A percentile compares a stretch with the other conserved stretches of the same genome.
Conservation (phyloP, 2,888 invertebrate genomes). For the Sesamia inferens region DNA sequence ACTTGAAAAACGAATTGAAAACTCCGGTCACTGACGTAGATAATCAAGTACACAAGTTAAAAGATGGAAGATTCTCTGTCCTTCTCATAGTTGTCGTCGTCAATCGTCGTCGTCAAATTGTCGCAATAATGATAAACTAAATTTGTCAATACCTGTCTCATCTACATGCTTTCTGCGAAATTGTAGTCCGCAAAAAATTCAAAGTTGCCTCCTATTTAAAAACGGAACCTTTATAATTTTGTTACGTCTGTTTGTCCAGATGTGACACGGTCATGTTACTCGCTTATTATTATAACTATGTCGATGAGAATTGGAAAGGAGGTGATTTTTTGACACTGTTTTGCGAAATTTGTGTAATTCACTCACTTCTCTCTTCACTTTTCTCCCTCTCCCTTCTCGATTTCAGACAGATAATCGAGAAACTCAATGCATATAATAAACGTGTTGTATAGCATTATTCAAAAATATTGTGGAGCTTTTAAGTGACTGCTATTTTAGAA, state of each 20-base stretch:
- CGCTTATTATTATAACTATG: not conserved
- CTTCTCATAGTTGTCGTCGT: no score
- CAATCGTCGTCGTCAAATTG: no score
- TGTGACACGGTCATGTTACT: not conserved
- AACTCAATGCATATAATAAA: not conserved
- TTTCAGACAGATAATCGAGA: not conserved
- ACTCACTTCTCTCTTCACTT: no score
- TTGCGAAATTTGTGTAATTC: no score
- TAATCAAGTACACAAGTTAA: no score
- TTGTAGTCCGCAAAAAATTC: slow-evolving; percentile 18
- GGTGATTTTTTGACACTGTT: no score
- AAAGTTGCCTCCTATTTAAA: not conserved
- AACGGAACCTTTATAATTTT: not conserved
- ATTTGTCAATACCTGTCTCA: not conserved
- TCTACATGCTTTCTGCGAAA: slow-evolving; percentile 17
- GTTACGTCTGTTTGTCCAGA: not conserved
- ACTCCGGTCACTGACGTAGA: no score
- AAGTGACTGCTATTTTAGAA: no score
- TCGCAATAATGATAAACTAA: no score
- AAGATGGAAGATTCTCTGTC: no score
- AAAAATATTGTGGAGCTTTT: not conserved
- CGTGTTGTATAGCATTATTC: not conserved
- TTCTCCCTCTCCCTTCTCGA: no score
- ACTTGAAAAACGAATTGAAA: no score
- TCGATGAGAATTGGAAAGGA: not conserved